phyloP scores from a whole-genome alignment of 2,113 vertebrate genomes.

The Danionella cerebrum region DNA sequence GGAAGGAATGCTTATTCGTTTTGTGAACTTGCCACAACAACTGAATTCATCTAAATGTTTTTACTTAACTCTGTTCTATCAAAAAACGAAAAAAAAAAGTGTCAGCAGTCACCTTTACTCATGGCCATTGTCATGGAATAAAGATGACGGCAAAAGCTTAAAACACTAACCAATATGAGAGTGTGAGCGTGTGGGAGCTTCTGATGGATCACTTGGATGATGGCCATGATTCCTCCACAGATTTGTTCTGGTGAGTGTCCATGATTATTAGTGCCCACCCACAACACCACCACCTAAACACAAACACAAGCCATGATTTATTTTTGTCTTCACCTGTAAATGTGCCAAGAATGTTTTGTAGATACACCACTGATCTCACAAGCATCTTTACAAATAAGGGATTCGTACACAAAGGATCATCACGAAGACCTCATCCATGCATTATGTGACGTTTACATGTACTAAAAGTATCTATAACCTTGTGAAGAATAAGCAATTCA shows the following conservation, averaged over 20 bases:
- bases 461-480: neutral
- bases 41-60: no score
- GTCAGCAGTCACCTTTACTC: no score
- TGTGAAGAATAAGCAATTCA: no score
- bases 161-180: slow-evolving; percentile 72
- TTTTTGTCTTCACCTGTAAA: no score
- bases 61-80: no score
- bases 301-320: neutral
- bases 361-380: no score
- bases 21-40: no score
- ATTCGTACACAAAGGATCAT: neutral
- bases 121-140: no score
- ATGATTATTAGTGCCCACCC: slow-evolving; percentile 86
- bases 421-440: no score
- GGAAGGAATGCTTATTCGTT: no score
- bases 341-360: no score
- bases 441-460: neutral
- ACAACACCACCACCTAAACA: slow-evolving; percentile 78
- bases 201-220: slow-evolving; percentile 71
- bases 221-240: slow-evolving; percentile 74
- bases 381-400: neutral
- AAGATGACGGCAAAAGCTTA: neutral
- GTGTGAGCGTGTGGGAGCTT: slow-evolving; percentile 73
- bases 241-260: slow-evolving; percentile 77
- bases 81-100: no score